Conservation (phyloP, 2,888 invertebrate species). For the Agrenia bidenticulata region DNA sequence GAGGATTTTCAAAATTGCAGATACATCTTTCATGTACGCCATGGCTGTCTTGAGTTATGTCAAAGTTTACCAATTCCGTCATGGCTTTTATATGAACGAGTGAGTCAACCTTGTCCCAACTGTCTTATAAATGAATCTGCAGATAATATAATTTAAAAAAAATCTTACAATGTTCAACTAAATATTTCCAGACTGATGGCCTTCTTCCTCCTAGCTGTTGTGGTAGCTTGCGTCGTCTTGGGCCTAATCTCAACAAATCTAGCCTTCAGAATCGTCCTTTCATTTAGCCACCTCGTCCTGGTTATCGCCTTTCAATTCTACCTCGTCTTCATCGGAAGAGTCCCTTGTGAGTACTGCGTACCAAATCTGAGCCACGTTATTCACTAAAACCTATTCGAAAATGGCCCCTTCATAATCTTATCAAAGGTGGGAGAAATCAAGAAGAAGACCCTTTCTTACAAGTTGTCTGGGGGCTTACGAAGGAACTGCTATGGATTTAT, state of each 20-base stretch:
- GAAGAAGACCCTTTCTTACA: too few relatives aligned
- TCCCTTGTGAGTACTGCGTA: too few relatives aligned
- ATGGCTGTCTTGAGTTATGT: conserved; percentile 81
- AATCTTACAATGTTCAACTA: too few relatives aligned
- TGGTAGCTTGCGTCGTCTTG: conserved; percentile 12
- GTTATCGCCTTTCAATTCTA: conserved; percentile 9
- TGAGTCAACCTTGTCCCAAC: conserved; percentile 2
- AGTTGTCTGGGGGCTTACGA: neutral
- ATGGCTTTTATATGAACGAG: conserved; percentile 62
- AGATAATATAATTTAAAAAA: neutral
- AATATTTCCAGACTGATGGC: conserved; percentile 17
- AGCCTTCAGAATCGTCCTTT: neutral
- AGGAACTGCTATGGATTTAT: conserved; percentile 10
- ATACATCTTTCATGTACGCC: conserved; percentile 90
- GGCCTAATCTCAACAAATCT: conserved; percentile 12
- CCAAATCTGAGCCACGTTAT: too few relatives aligned
- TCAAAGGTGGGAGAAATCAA: too few relatives aligned
- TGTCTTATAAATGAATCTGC: neutral
- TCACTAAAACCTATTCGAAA: too few relatives aligned
- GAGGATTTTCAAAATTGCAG: too few relatives aligned
- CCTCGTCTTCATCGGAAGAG: conserved; percentile 6
- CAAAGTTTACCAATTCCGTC: conserved; percentile 81
- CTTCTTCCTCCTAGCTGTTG: conserved; percentile 15
- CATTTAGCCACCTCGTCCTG: neutral
- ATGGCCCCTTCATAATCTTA: too few relatives aligned